Percentiles rank a stretch among this genome's conserved stretches.
Evolutionary conservation across 2,888 invertebrate genomes (phyloP).

Genomic region (Apodemia zela): DNA sequence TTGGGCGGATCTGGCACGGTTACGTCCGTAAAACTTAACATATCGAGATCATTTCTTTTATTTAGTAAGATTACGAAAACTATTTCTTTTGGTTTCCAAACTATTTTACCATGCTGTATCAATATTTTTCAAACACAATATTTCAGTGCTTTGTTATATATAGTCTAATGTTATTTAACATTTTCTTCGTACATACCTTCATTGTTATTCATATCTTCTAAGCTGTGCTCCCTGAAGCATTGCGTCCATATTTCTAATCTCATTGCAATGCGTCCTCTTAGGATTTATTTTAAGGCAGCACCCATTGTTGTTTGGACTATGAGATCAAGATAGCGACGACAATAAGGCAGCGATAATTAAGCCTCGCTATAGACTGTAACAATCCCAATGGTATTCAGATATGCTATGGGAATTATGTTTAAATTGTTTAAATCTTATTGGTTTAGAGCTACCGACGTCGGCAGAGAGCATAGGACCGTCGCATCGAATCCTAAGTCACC

Average conservation of each 20-base stretch:
- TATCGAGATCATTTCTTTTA: too few relatives aligned
- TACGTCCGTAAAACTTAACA: too few relatives aligned
- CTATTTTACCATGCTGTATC: too few relatives aligned
- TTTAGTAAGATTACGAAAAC: too few relatives aligned
- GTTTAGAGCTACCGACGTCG: too few relatives aligned
- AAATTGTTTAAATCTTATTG: neutral
- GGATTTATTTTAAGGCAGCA: slow-evolving; percentile 15
- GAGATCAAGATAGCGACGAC: slow-evolving; percentile 12
- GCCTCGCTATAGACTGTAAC: slow-evolving; percentile 6
- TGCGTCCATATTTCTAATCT: slow-evolving; percentile 9
- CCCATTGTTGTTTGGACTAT: slow-evolving; percentile 7
- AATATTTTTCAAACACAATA: too few relatives aligned
- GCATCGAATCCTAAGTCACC: too few relatives aligned
- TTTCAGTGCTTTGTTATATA: too few relatives aligned
- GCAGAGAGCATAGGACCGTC: too few relatives aligned
- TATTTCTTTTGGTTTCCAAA: too few relatives aligned
- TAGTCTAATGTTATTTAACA: too few relatives aligned
- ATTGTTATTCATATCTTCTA: neutral
- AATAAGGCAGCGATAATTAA: slow-evolving; percentile 16
- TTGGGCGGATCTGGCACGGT: too few relatives aligned
- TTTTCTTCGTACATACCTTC: neutral
- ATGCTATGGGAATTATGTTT: slow-evolving; percentile 3
- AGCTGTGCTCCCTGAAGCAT: slow-evolving; percentile 1
- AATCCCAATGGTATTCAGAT: slow-evolving; percentile 2
- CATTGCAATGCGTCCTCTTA: slow-evolving; percentile 1